These are phyloP conservation scores for Fringilla coelebs DNA, from an alignment of 2,797 vertebrate species.

Conservation along the genomic window DNA sequence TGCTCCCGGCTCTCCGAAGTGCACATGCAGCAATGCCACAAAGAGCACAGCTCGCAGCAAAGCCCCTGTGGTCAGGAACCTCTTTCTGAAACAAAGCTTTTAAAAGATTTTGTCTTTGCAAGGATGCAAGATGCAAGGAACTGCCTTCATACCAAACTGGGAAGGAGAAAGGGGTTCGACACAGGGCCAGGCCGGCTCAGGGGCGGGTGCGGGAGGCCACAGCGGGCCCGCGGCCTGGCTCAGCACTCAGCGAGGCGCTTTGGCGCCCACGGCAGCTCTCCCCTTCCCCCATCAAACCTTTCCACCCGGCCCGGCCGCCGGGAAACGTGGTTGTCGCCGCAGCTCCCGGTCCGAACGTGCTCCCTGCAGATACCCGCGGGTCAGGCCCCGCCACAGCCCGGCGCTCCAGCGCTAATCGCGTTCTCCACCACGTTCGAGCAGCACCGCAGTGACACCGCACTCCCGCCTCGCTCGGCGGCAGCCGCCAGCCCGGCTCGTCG, in stretches of 20 bases:
- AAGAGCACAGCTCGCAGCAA: neutral
- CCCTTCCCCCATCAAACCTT: neutral
- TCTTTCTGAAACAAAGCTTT: neutral
- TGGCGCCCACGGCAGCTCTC: neutral
- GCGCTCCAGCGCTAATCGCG: neutral
- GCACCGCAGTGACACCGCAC: neutral
- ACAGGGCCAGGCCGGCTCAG: neutral
- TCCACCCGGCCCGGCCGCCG: neutral
- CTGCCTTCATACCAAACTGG: neutral
- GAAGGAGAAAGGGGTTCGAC: too few species aligned
- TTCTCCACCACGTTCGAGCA: fast-evolving
- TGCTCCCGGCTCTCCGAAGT: fast-evolving
- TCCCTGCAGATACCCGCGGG: neutral
- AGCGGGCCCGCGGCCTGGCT: neutral
- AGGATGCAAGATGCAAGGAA: neutral
- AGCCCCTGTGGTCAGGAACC: neutral
- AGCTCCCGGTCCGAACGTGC: neutral
- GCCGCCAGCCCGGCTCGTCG: fast-evolving
- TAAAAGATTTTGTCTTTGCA: fast-evolving
- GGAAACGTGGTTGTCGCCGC: neutral
- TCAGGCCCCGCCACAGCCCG: neutral
- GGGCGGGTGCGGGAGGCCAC: neutral
- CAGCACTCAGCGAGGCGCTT: neutral
- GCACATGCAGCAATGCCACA: neutral
- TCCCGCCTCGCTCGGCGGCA: neutral